A percentile compares a stretch with the other conserved stretches of the same genome.
Evolutionary conservation across 30 jellyfish, hydroid and myxozoan genomes (phyloP).

Genomic region (Phacellophora camtschatica): DNA sequence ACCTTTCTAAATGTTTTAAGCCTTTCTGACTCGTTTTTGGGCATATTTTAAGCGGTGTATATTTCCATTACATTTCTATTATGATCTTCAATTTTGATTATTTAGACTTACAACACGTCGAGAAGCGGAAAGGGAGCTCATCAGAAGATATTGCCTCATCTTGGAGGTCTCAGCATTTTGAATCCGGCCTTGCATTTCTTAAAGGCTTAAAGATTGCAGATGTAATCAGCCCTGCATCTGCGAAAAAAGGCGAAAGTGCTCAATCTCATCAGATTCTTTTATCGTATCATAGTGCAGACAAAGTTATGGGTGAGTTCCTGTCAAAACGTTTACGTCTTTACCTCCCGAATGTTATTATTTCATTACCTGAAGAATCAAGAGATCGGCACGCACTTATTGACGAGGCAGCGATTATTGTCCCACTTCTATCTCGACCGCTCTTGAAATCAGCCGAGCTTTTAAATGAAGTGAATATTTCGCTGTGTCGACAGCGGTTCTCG

Average conservation of each 20-base stretch:
- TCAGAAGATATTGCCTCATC: slow-evolving; percentile 33
- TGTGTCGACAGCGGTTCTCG: slow-evolving; percentile 80
- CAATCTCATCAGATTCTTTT: slow-evolving; percentile 24
- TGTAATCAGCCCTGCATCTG: not conserved
- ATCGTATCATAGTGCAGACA: slow-evolving; percentile 43
- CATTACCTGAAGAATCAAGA: slow-evolving; percentile 46
- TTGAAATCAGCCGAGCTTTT: slow-evolving; percentile 37
- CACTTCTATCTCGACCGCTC: slow-evolving; percentile 60
- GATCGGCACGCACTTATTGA: slow-evolving; percentile 69
- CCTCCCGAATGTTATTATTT: slow-evolving; percentile 48
- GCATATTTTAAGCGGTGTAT: no score
- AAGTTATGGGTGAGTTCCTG: slow-evolving; percentile 12
- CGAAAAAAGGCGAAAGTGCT: not conserved
- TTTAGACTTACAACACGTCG: no score
- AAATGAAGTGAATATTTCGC: slow-evolving; percentile 78
- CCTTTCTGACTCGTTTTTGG: no score
- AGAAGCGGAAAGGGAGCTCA: no score
- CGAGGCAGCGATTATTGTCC: slow-evolving; percentile 62
- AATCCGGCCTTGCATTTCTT: slow-evolving; percentile 27
- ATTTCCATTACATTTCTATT: no score
- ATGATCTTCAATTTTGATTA: no score
- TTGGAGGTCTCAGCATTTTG: slow-evolving; percentile 59
- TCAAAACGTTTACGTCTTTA: slow-evolving; percentile 6
- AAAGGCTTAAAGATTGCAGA: slow-evolving; percentile 23
- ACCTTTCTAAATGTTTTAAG: no score